Evolutionary conservation across 2,797 vertebrate genomes (phyloP), one percentile per base, ranked within the genome.

Genomic region (Furcifer pardalis): DNA sequence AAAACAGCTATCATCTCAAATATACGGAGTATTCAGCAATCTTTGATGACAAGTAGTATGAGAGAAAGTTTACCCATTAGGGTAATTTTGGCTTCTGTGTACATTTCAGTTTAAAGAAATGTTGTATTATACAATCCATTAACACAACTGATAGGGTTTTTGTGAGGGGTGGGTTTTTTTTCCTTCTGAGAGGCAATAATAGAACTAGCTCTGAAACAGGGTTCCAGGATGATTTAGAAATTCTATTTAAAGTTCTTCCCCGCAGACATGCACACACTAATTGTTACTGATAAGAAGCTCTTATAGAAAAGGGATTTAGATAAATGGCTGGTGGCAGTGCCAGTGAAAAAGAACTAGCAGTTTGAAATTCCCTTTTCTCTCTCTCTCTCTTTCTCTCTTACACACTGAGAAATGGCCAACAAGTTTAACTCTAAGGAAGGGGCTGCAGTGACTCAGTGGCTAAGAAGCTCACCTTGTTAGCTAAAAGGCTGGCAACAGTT

Each of bases 211-310:
- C 37, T 56, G 9, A 40, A n/a, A n/a, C 30, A 21, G 7, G 83
- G 77, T 69, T 73, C 59, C 77, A 35, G 83, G 4, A 69, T 44
- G 71, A 87, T 23, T 68, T 25, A 73, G 35, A 17, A 84, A 17
- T 74, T 79, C 30, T 75, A 65, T 84, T 84, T 68, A 81, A 46
- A 63, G 76, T 46, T 37, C 6, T 42, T 12, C 69, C 66, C 79
- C 35, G 7, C n/a, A 75, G 46, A 37, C 59, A 15, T 40, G 40
- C 76, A 69, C 78, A 82, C 17, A 2, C 2, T 75, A 32, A 77
- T 77, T 81, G 40, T 62, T 77, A 73, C 66, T 69, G 65, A 76
- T 84, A 83, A 77, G 30, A 44, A 66, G 78, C 86, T 89, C 25
- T 83, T 56, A 21, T 9, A 1, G 49, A 21, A 59, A 72, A 82